Evolutionary conservation across 2,888 invertebrate genomes (phyloP).

Genomic region (Cephus runcator): DNA sequence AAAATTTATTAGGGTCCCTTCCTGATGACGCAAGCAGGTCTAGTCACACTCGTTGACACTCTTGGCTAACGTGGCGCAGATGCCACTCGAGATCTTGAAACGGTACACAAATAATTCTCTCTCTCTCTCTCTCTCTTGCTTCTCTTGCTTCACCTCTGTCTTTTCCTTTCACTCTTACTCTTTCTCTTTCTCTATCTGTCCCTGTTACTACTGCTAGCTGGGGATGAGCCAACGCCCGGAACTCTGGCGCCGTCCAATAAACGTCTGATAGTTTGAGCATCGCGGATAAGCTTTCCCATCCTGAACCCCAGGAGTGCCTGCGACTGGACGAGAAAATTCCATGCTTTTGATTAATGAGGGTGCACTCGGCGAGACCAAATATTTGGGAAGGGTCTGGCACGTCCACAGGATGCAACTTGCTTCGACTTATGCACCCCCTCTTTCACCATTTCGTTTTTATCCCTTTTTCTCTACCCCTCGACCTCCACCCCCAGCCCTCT

Average conservation of each 20-base stretch:
- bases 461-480: background rate
- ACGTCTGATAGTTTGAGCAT: background rate
- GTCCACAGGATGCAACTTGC: constrained; percentile 23
- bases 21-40: background rate
- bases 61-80: background rate
- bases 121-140: background rate
- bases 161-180: background rate
- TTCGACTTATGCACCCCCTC: constrained; percentile 38
- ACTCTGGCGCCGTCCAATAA: background rate
- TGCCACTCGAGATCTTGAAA: background rate
- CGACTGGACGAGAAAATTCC: constrained; percentile 1
- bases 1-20: constrained; percentile 2
- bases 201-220: background rate
- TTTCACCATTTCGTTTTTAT: background rate
- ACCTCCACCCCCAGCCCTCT: too few species aligned
- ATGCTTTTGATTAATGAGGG: constrained; percentile 38
- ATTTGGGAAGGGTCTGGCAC: constrained; percentile 24
- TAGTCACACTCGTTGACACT: background rate
- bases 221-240: background rate
- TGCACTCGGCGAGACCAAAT: constrained; percentile 5
- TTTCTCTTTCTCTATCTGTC: background rate
- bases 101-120: background rate
- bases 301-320: background rate
- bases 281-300: background rate
- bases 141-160: background rate